Conservation (phyloP, 2,888 invertebrate species). For the Drosophila limbata region DNA sequence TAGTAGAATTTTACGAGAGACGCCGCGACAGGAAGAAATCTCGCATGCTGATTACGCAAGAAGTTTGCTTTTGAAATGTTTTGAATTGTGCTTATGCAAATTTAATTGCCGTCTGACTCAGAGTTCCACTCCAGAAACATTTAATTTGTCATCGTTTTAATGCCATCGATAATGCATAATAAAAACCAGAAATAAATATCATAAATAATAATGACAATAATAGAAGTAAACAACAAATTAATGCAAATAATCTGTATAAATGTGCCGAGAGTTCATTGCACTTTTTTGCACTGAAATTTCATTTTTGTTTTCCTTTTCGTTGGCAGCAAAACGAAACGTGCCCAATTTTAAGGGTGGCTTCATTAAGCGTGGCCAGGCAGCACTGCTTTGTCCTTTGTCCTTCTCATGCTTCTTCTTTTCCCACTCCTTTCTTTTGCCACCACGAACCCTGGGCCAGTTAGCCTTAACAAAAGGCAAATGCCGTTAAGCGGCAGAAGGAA, state of each 20-base stretch:
- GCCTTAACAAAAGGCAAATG: conserved; percentile 47
- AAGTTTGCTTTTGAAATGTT: conserved; percentile 45
- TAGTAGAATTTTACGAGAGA: neutral
- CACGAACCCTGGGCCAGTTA: conserved; percentile 4
- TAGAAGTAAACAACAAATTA: conserved; percentile 19
- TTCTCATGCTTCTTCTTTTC: neutral
- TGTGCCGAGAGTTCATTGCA: conserved; percentile 64
- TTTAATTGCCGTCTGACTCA: conserved; percentile 40
- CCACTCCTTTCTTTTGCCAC: neutral
- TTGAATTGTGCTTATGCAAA: conserved; percentile 64
- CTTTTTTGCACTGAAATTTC: conserved; percentile 53
- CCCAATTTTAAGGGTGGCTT: conserved; percentile 80
- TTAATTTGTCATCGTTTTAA: conserved; percentile 43
- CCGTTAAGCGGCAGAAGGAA: conserved; percentile 52
- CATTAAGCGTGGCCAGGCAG: conserved; percentile 64
- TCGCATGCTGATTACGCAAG: conserved; percentile 64
- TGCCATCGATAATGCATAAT: conserved; percentile 36
- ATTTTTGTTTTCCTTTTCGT: conserved; percentile 60
- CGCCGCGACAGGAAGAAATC: conserved; percentile 56
- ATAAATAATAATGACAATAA: conserved; percentile 26
- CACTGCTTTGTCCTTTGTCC: conserved; percentile 9
- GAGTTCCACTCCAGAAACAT: conserved; percentile 30
- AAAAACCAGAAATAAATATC: conserved; percentile 28
- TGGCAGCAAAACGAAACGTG: conserved; percentile 67
- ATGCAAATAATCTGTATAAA: conserved; percentile 50